Evolutionary conservation across 2,888 invertebrate species (phyloP), one percentile per base, ranked within the genome.

Genomic region (Byasa hedistus): DNA sequence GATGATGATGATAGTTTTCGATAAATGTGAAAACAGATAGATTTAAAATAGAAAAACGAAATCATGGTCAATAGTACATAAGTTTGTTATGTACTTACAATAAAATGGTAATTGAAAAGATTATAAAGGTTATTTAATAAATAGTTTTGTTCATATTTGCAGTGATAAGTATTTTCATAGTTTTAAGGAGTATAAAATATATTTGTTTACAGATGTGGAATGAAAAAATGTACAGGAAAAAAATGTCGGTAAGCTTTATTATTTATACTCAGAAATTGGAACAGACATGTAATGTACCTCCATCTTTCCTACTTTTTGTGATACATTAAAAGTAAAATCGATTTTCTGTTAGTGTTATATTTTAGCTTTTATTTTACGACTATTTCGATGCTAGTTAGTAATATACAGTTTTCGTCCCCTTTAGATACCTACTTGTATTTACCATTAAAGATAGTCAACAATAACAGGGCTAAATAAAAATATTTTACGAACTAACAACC

Each of bases 241-340:
- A 84, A 80, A 76, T 85, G 85, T 75, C 79, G 81, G 89, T 87
- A 71, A 75, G 84, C n/a, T 48, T 48, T 48, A 48, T 48, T 48
- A 15, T 48, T 48, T 39, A 39, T 15, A 39, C 15, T 1, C 3
- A 15, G 39, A 39, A 39, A 48, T 48, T n/a, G n/a, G n/a, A n/a
- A 48, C 4, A 4, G n/a, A 48, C n/a, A 7, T n/a, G 48, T 5
- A 2, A 19, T 19, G 5, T 48, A n/a, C 19, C n/a, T 19, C 3
- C 1, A 48, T 12, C 19, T 48, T 48, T 39, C 39, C 12, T 4
- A 48, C n/a, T 48, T 4, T 48, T 48, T 48, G 48, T 48, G 7
- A 5, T n/a, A n/a, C 19, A 12, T n/a, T 19, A n/a, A 5, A 19
- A 48, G 48, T n/a, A 48, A 19, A n/a, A 39, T 39, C 39, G 3